Evolutionary conservation across 2,797 vertebrate species (phyloP).

Genomic region (Alcedo atthis): DNA sequence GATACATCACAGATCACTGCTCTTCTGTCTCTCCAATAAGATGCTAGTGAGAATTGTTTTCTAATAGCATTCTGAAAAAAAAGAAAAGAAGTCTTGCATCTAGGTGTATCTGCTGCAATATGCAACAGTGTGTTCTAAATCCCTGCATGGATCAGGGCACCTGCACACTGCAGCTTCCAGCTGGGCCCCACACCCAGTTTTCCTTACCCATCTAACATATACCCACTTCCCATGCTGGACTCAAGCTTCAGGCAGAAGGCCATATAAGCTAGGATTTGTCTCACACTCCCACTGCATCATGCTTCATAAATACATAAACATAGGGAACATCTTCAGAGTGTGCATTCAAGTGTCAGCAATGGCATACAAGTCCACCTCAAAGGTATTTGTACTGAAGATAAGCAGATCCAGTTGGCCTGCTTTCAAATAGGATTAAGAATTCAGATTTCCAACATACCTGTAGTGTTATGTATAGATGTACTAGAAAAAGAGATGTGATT

Average conservation of each 20-base stretch:
- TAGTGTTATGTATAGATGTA: not conserved
- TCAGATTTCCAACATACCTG: not conserved
- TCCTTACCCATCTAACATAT: not conserved
- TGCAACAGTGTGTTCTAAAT: not conserved
- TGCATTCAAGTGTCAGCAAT: not conserved
- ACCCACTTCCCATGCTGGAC: accelerated
- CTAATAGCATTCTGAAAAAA: not conserved
- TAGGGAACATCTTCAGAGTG: not conserved
- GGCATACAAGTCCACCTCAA: not conserved
- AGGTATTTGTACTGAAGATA: not conserved
- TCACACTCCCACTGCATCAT: not conserved
- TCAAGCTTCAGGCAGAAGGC: not conserved
- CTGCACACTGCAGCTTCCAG: not conserved
- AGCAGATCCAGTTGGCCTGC: not conserved
- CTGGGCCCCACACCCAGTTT: not conserved
- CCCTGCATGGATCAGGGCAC: not conserved
- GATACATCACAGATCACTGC: not conserved
- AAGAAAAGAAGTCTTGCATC: not conserved
- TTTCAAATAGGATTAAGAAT: not conserved
- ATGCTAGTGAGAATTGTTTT: not conserved
- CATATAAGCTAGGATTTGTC: not conserved
- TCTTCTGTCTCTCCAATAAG: not conserved
- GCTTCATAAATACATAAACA: not conserved
- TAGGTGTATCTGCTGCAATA: not conserved
- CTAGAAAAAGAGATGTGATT: not conserved